Conservation (phyloP, 2,888 invertebrate species). For the Tenthredo livida region DNA sequence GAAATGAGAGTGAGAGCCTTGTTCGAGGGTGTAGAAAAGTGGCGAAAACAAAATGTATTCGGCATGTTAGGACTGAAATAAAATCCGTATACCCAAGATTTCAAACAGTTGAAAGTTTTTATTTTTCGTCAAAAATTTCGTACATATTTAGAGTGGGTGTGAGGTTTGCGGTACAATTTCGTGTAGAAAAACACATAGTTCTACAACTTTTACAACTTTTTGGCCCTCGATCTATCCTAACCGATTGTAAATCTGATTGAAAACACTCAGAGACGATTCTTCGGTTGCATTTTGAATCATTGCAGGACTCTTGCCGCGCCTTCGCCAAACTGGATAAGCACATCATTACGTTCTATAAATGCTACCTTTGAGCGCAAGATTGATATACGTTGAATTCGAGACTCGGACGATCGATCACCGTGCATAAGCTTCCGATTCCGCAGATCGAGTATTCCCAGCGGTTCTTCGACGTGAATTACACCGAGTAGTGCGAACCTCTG, state of each 20-base stretch:
- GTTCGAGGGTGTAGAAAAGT: not conserved
- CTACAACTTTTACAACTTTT: not conserved
- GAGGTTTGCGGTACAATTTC: not conserved
- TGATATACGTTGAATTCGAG: not conserved
- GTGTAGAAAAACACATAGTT: not conserved
- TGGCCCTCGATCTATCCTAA: too few species aligned
- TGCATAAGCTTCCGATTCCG: not conserved
- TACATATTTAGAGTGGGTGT: not conserved
- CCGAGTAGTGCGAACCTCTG: slow-evolving; percentile 19
- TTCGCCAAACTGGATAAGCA: not conserved
- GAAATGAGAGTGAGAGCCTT: not conserved
- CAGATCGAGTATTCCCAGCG: not conserved
- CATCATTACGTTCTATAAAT: not conserved
- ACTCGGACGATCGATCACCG: not conserved
- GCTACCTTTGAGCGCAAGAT: not conserved
- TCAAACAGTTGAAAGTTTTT: not conserved
- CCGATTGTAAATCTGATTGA: not conserved
- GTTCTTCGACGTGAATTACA: slow-evolving; percentile 23
- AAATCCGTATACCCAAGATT: not conserved
- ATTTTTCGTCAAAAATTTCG: not conserved
- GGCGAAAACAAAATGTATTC: not conserved
- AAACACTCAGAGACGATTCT: not conserved
- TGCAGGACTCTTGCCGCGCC: not conserved
- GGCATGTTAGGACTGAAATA: not conserved
- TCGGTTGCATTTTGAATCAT: not conserved